Evolutionary conservation across 2,888 invertebrate species (phyloP).

Genomic region (Orthosia gracilis): DNA sequence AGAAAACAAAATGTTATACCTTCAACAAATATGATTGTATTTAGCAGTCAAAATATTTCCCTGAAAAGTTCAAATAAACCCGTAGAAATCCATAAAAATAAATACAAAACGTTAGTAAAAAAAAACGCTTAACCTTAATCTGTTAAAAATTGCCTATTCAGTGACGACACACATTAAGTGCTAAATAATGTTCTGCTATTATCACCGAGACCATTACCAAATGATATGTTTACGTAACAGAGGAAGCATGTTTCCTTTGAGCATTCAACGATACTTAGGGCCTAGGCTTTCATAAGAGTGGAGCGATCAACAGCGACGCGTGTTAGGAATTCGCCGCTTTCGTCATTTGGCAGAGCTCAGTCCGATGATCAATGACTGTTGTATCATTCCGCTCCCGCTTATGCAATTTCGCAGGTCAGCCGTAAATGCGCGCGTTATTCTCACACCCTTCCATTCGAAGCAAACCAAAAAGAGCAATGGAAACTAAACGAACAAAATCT

Average conservation of each 20-base stretch:
- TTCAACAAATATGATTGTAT: too few relatives aligned
- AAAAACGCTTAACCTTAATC: constrained; percentile 64
- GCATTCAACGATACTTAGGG: constrained; percentile 19
- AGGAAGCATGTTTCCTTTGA: constrained; percentile 66
- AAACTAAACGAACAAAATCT: constrained; percentile 62
- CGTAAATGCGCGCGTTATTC: constrained; percentile 3
- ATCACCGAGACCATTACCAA: constrained; percentile 58
- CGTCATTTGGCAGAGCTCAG: background rate
- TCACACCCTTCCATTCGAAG: background rate
- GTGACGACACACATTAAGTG: constrained; percentile 61
- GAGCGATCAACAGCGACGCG: background rate
- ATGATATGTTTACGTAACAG: constrained; percentile 51
- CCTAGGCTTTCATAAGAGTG: background rate
- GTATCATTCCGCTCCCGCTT: background rate
- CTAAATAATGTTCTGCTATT: constrained; percentile 61
- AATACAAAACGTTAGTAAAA: constrained; percentile 27
- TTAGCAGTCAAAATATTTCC: background rate
- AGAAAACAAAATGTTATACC: too few relatives aligned
- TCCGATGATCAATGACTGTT: background rate
- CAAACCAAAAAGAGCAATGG: constrained; percentile 42
- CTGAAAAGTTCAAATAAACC: constrained; percentile 1
- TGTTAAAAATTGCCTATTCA: constrained; percentile 62
- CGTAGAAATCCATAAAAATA: constrained; percentile 19
- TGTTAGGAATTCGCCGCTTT: background rate
- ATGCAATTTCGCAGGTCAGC: background rate